Base-by-base conservation (phyloP, 1,140 invertebrate species). In the Musca domestica region DNA sequence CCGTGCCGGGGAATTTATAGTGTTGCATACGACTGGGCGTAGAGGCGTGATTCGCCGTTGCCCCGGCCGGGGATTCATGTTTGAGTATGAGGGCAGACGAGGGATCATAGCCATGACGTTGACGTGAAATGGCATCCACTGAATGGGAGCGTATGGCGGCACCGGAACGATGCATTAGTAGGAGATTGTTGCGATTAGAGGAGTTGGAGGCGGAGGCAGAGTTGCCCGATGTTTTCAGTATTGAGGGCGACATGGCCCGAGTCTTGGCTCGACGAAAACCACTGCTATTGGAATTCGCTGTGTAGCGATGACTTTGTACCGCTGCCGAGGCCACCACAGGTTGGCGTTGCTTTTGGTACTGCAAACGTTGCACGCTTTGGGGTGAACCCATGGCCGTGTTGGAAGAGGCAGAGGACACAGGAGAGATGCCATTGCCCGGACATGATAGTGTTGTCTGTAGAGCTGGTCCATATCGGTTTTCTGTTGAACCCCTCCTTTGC, bases 71-170 rank as follows among this genome's bases (percentile, higher is more conserved):
- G 73, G 20, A 76, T 6, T 79, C 77, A 51, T 79, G 77, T 54
- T 79, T 79, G 14, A 79, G 72, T 49, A 79, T 79, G 2, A 79
- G 66, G n/a, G 68, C 68, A 66, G 74, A 77, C 41, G 74, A 74
- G 46, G 77, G 77, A 72, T 79, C 77, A 27, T 78, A 78, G 52
- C 75, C 76, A 30, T 68, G 56, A 19, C 77, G 75, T 52, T 78
- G 74, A 27, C 75, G 74, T 25, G 74, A 73, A 56, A 80, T 76
- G 56, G 77, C 77, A 56, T 80, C 77, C 27, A 80, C 77, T 5
- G 77, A 80, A 67, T 80, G 77, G 15, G 77, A 80, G 20, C 77
- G 76, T 20, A 77, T 47, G 15, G 70, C 74, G 19, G 58, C 22
- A 25, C 58, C 67, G 12, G 47, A 14, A 48, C 27, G 61, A 30